A percentile compares a stretch with the other conserved stretches of the same genome.
These are phyloP conservation scores for Caenorhabditis virilis DNA, from an alignment of 2,888 invertebrate genomes.

Conservation along the genomic window DNA sequence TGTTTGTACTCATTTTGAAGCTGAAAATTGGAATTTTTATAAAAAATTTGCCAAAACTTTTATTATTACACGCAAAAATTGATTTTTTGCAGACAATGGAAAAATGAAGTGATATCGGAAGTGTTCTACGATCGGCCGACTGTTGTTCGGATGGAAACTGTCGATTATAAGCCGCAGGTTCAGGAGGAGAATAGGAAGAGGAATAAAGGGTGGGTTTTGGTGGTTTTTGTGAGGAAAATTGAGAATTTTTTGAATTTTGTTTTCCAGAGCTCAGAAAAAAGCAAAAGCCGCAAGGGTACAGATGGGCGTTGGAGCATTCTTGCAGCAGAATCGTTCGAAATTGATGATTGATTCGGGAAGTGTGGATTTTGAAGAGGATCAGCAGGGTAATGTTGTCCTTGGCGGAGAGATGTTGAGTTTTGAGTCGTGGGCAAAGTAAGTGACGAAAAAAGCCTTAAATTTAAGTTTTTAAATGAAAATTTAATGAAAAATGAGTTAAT, in stretches of 20 bases:
- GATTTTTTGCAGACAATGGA: conserved; percentile 40
- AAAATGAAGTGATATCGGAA: conserved; percentile 40
- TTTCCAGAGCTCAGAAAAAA: conserved; percentile 17
- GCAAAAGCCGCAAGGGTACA: conserved; percentile 8
- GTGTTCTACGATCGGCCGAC: conserved; percentile 30
- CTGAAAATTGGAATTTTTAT: no score
- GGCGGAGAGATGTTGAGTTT: conserved; percentile 50
- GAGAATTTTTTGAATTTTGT: not conserved
- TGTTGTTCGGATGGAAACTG: conserved; percentile 44
- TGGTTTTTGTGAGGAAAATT: no score
- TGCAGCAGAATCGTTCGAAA: conserved; percentile 9
- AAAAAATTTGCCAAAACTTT: not conserved
- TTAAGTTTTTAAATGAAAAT: not conserved
- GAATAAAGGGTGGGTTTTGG: no score
- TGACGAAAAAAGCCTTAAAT: no score
- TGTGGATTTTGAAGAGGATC: conserved; percentile 43
- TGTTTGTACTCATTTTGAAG: no score
- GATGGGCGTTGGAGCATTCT: conserved; percentile 35
- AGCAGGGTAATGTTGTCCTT: conserved; percentile 39
- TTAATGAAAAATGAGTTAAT: not conserved
- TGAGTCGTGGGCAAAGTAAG: conserved; percentile 50
- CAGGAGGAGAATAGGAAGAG: no score
- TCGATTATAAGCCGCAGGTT: conserved; percentile 31
- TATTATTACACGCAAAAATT: not conserved
- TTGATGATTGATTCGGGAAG: conserved; percentile 33